phyloP scores from a whole-genome alignment of 2,888 invertebrate genomes.

The Thecophora atra region DNA sequence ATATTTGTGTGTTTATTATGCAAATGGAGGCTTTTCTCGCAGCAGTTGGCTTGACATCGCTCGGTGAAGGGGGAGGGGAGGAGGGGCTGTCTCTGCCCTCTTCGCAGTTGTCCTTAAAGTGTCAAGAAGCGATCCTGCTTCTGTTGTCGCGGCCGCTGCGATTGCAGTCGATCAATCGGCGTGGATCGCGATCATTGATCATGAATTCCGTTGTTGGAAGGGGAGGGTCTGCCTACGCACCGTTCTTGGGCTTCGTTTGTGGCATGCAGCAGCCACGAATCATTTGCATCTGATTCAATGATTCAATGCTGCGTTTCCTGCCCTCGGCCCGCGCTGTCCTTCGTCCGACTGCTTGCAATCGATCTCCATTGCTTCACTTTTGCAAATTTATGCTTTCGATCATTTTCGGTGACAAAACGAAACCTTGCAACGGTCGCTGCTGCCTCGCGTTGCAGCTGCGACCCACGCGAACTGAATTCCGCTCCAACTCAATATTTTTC shows the following conservation, averaged over 20 bases:
- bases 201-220: no score
- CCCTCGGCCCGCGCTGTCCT: slow-evolving; percentile 9
- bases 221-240: slow-evolving; percentile 34
- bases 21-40: slow-evolving; percentile 16
- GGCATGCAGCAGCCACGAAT: slow-evolving; percentile 12
- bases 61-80: no score
- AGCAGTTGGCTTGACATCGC: neutral
- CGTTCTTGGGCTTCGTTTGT: neutral
- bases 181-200: slow-evolving; percentile 42
- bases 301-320: slow-evolving; percentile 6
- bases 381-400: slow-evolving; percentile 42
- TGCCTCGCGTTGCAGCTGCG: neutral
- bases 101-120: slow-evolving; percentile 45
- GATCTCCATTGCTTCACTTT: slow-evolving; percentile 46
- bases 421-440: slow-evolving; percentile 22
- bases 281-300: slow-evolving; percentile 25
- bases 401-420: slow-evolving; percentile 45
- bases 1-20: slow-evolving; percentile 25
- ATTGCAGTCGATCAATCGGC: slow-evolving; percentile 28
- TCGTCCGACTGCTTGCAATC: slow-evolving; percentile 39
- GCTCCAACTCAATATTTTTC: neutral
- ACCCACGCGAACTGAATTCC: neutral
- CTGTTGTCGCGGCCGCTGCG: slow-evolving; percentile 18
- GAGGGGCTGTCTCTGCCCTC: no score
- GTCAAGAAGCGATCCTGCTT: slow-evolving; percentile 43